Base-by-base conservation (phyloP, 2,113 vertebrate genomes). In the Aramus guarauna region DNA sequence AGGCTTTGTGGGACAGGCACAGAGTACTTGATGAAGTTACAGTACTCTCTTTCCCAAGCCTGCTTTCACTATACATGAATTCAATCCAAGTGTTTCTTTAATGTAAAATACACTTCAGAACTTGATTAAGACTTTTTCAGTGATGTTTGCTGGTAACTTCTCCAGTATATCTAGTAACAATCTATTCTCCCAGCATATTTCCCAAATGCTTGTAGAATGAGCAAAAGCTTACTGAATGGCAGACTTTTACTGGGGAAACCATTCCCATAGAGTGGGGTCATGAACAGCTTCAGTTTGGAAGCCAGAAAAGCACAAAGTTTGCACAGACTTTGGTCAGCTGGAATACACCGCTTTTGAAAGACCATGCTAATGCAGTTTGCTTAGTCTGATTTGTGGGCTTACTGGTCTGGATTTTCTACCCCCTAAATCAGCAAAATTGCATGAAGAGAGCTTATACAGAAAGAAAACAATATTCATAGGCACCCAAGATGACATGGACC, bases 201-300 rank as follows among this genome's bases (percentile, higher is more conserved):
- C 39, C 0, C 7, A 43, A 63, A 77, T 58, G 34, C 37, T 34
- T 64, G n/a, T 21, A 56, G 53, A 76, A 88, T 56, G n/a, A 73
- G 60, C 9, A 88, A 88, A 91, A 77, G 11, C 9, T 36, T 63
- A 9, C 11, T 55, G 36, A 71, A 27, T 0, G 5, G 48, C 30
- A 88, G 36, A 41, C 11, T 45, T 56, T 68, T 73, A 56, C 24
- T n/a, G 27, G 8, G 12, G 13, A 76, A 77, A 79, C 6, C 23
- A 19, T 52, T 83, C 45, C 45, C 15, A 20, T 21, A 18, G 34
- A 36, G 13, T 10, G 15, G 30, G 13, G 6, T 83, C 0, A 0
- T 56, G 29, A 60, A 66, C 6, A 87, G 12, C 23, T 85, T 66
- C 37, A 37, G 15, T 67, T 27, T 73, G 47, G 39, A 85, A 67